Percentiles rank a stretch among this genome's conserved stretches.
Evolutionary conservation across 1,140 invertebrate genomes (phyloP).

Genomic region (Agrypnia vestita): DNA sequence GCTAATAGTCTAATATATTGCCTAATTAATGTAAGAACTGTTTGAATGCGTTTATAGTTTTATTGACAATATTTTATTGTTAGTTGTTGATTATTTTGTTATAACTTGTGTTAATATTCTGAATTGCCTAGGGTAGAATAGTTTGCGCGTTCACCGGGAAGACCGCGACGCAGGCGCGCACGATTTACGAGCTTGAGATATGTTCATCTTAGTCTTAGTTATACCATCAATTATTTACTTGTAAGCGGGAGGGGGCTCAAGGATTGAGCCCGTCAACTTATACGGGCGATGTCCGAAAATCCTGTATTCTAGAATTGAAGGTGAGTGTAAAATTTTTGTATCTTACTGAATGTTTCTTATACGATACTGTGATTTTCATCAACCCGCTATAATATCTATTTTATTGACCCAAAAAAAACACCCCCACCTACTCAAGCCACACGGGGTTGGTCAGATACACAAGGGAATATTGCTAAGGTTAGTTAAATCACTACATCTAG

Average conservation of each 20-base stretch:
- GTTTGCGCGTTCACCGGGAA: neutral
- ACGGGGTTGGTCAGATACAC: too few relatives aligned
- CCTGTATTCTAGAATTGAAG: neutral
- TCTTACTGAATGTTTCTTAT: too few relatives aligned
- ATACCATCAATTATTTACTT: slow-evolving; percentile 34
- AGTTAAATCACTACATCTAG: too few relatives aligned
- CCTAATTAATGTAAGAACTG: slow-evolving; percentile 53
- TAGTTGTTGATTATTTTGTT: slow-evolving; percentile 61
- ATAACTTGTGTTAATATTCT: slow-evolving; percentile 46
- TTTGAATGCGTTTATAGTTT: slow-evolving; percentile 56
- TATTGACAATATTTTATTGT: slow-evolving; percentile 59
- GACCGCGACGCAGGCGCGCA: neutral
- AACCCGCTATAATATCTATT: too few relatives aligned
- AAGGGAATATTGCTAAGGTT: too few relatives aligned
- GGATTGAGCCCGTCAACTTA: neutral
- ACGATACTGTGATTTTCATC: neutral
- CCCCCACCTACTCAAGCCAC: too few relatives aligned
- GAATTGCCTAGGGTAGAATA: neutral
- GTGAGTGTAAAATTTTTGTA: slow-evolving; percentile 1
- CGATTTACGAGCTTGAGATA: slow-evolving; percentile 7
- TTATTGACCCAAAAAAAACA: too few relatives aligned
- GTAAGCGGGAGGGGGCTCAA: slow-evolving; percentile 26
- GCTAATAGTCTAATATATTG: slow-evolving; percentile 55
- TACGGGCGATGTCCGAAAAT: slow-evolving; percentile 22
- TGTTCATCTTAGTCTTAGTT: slow-evolving; percentile 3